Evolutionary conservation across 2,797 vertebrate species (phyloP).

Genomic region (Lateolabrax maculatus): DNA sequence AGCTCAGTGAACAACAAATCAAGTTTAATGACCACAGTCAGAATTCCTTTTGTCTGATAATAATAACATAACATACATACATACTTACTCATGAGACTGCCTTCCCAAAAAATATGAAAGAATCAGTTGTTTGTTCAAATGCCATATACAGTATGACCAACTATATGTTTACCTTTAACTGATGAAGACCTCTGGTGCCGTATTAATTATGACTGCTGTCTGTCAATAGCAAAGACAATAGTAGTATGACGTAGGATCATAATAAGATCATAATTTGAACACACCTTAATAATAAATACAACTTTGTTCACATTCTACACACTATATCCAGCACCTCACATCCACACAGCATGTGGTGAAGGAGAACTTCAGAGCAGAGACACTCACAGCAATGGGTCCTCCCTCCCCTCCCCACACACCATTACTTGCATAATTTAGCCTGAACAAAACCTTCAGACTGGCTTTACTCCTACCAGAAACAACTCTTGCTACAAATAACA

Average conservation of each 20-base stretch:
- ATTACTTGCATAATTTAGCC: background rate
- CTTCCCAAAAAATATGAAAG: background rate
- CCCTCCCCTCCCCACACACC: background rate
- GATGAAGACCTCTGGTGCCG: too few relatives aligned
- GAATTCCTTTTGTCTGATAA: too few relatives aligned
- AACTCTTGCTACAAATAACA: background rate
- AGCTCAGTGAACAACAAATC: background rate
- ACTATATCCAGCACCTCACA: background rate
- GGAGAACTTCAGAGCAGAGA: background rate
- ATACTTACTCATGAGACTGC: too few relatives aligned
- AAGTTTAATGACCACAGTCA: background rate
- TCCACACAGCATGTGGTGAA: background rate
- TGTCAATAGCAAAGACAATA: too few relatives aligned
- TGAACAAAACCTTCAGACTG: background rate
- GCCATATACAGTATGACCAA: too few relatives aligned
- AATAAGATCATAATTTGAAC: too few relatives aligned
- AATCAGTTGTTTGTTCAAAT: too few relatives aligned
- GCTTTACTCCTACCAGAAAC: background rate
- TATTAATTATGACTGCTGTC: too few relatives aligned
- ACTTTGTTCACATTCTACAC: background rate
- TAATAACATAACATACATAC: too few relatives aligned
- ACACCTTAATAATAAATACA: too few relatives aligned
- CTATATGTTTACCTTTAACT: too few relatives aligned
- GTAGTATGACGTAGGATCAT: too few relatives aligned
- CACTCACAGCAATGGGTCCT: background rate